These are phyloP conservation scores for Rhingia rostrata DNA, from an alignment of 2,888 invertebrate genomes.

Conservation along the genomic window DNA sequence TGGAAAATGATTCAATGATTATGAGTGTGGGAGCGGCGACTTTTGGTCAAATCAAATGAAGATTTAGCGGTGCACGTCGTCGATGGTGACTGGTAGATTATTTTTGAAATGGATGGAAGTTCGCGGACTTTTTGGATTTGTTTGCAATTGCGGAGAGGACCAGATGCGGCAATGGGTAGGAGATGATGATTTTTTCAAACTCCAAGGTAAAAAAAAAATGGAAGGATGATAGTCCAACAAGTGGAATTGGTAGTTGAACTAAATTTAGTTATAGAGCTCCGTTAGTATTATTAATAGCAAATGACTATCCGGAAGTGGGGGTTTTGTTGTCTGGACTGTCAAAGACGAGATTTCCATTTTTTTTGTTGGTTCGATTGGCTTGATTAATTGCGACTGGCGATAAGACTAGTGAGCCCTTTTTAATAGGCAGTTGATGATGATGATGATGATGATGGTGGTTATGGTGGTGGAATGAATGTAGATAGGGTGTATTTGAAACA, in stretches of 20 bases:
- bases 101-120: constrained; percentile 59
- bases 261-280: constrained; percentile 28
- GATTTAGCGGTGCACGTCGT: constrained; percentile 66
- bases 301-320: constrained; percentile 5
- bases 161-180: constrained; percentile 45
- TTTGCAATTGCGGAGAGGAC: constrained; percentile 34
- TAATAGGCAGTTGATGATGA: background rate
- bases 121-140: constrained; percentile 14
- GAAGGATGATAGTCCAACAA: constrained; percentile 44
- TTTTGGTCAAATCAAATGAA: constrained; percentile 72
- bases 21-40: constrained; percentile 29
- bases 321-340: constrained; percentile 27
- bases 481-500: background rate
- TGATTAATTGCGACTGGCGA: constrained; percentile 58
- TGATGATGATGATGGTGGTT: background rate
- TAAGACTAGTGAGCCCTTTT: constrained; percentile 36
- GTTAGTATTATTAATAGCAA: constrained; percentile 41
- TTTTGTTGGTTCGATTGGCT: constrained; percentile 2
- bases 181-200: background rate
- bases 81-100: constrained; percentile 63
- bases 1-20: constrained; percentile 60
- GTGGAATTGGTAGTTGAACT: constrained; percentile 47
- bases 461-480: background rate
- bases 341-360: background rate
- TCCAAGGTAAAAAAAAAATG: background rate